phyloP scores from a whole-genome alignment of 2,113 vertebrate species.

The Platycercus adscitus region DNA sequence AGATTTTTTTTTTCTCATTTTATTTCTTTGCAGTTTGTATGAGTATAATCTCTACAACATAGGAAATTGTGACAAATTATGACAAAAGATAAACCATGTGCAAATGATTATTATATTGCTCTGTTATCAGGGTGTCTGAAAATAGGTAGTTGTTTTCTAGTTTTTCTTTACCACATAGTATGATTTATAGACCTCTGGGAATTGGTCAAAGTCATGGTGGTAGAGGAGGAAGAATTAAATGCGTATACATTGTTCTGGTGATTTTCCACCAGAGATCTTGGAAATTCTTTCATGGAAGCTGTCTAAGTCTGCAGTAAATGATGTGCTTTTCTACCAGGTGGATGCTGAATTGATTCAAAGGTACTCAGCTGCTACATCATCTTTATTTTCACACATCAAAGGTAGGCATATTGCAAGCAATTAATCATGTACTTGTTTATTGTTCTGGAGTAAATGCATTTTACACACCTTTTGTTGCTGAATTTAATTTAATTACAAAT shows the following conservation, averaged over 20 bases:
- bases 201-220: neutral
- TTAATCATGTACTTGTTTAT: conserved; percentile 68
- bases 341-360: conserved; percentile 50
- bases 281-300: neutral
- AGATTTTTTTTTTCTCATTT: neutral
- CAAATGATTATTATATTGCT: neutral
- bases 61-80: neutral
- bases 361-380: conserved; percentile 40
- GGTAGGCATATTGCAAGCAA: conserved; percentile 54
- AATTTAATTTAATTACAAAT: conserved; percentile 71
- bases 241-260: neutral
- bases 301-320: neutral
- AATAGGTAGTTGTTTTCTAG: neutral
- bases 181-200: neutral
- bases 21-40: neutral
- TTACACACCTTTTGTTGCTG: conserved; percentile 59
- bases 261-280: neutral
- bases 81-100: neutral
- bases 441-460: conserved; percentile 63
- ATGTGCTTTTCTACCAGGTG: neutral
- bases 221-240: neutral
- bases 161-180: neutral
- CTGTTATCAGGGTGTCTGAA: neutral
- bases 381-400: conserved; percentile 65
- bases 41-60: neutral